Evolutionary conservation across 2,888 invertebrate genomes (phyloP).

Genomic region (Lingula anatina): DNA sequence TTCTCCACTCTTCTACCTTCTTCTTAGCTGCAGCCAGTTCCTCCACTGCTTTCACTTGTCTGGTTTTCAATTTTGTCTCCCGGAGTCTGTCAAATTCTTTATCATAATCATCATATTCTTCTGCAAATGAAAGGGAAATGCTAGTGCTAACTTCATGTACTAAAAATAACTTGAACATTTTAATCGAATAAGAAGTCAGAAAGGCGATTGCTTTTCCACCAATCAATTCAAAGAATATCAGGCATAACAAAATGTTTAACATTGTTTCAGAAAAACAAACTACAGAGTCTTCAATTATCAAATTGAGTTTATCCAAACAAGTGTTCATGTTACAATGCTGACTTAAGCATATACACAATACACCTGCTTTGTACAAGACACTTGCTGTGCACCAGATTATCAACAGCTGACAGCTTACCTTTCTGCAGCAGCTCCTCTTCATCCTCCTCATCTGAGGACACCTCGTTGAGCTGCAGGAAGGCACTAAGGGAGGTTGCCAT

Average conservation of each 20-base stretch:
- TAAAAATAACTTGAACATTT: background rate
- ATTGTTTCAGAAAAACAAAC: no score
- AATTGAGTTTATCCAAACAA: no score
- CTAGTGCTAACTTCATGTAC: background rate
- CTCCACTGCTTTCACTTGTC: conserved; percentile 46
- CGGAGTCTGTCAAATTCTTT: conserved; percentile 50
- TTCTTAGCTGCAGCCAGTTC: conserved; percentile 33
- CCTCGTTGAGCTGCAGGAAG: conserved; percentile 47
- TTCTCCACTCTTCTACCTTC: conserved; percentile 38
- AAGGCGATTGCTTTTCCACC: no score
- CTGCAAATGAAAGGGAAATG: conserved; percentile 19
- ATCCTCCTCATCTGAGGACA: conserved; percentile 41
- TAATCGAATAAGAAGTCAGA: background rate
- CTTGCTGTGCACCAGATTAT: background rate
- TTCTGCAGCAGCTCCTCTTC: conserved; percentile 43
- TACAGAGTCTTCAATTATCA: no score
- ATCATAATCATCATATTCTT: conserved; percentile 51
- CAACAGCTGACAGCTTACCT: conserved; percentile 20
- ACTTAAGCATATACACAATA: no score
- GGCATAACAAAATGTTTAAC: no score
- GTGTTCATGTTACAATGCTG: no score
- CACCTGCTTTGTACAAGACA: no score
- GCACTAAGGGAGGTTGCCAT: conserved; percentile 44
- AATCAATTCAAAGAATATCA: no score
- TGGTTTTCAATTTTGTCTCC: conserved; percentile 46